Conservation (phyloP, 2,113 vertebrate genomes). For the Lasiurus borealis region DNA sequence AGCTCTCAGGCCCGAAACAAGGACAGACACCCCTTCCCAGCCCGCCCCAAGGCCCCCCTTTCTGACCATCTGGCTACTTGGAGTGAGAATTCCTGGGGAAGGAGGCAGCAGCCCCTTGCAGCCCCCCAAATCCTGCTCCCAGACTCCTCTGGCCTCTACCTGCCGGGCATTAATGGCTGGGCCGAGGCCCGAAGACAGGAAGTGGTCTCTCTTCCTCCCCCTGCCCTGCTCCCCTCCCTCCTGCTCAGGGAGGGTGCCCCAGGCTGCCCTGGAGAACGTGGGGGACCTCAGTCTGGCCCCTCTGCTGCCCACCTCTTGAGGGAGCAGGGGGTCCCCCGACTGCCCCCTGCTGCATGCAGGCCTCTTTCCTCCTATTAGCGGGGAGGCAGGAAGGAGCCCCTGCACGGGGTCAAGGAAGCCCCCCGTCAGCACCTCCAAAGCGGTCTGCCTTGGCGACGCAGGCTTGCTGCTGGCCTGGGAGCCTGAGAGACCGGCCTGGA, state of each 20-base stretch:
- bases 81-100: neutral
- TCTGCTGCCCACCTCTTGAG: accelerated
- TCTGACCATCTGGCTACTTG: neutral
- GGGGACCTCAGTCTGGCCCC: neutral
- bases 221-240: neutral
- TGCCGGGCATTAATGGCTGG: accelerated
- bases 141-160: conserved; percentile 67
- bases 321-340: neutral
- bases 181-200: accelerated
- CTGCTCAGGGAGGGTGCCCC: neutral
- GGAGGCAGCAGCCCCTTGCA: neutral
- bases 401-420: neutral
- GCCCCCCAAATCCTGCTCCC: neutral
- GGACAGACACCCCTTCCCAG: neutral
- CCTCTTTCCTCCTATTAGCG: neutral
- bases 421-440: neutral
- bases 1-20: neutral
- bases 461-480: neutral
- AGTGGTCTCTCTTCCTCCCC: neutral
- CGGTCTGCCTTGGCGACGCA: accelerated
- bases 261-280: neutral
- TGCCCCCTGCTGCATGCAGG: accelerated
- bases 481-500: neutral
- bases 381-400: neutral
- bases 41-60: neutral